phyloP scores from a whole-genome alignment of 2,113 vertebrate genomes.

The Scophthalmus maximus region DNA sequence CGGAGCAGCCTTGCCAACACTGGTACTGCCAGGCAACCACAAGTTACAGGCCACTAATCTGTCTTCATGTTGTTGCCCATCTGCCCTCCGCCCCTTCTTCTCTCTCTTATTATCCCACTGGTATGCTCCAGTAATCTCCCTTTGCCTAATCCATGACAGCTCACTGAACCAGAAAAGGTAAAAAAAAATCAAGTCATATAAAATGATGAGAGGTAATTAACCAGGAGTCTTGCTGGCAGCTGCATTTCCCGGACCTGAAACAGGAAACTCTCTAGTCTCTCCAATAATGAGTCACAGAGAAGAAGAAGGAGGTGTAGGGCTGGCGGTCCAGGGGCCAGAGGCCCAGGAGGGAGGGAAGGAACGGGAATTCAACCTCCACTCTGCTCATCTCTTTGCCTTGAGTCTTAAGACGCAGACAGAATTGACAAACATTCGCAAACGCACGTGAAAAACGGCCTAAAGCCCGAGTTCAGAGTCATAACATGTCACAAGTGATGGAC shows the following conservation, averaged over 20 bases:
- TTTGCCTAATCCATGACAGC: not conserved
- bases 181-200: constrained; percentile 26
- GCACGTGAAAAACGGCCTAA: not conserved
- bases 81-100: not conserved
- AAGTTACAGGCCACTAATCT: not conserved
- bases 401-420: constrained; percentile 32
- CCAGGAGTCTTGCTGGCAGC: constrained; percentile 28
- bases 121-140: not conserved
- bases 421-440: constrained; percentile 4
- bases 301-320: constrained; percentile 8
- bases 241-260: constrained; percentile 34
- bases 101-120: not conserved
- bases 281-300: constrained; percentile 68
- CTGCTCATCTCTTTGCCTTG: constrained; percentile 1
- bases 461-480: not conserved
- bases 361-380: constrained; percentile 40
- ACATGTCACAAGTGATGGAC: constrained; percentile 1
- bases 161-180: constrained; percentile 33
- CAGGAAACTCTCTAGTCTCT: constrained; percentile 49
- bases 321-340: constrained; percentile 37
- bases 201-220: constrained; percentile 56
- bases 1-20: not conserved
- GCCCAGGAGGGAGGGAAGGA: constrained; percentile 40
- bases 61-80: not conserved
- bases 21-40: not conserved